These are phyloP conservation scores for Tragelaphus scriptus DNA, from an alignment of 2,113 vertebrate genomes.

Conservation along the genomic window DNA sequence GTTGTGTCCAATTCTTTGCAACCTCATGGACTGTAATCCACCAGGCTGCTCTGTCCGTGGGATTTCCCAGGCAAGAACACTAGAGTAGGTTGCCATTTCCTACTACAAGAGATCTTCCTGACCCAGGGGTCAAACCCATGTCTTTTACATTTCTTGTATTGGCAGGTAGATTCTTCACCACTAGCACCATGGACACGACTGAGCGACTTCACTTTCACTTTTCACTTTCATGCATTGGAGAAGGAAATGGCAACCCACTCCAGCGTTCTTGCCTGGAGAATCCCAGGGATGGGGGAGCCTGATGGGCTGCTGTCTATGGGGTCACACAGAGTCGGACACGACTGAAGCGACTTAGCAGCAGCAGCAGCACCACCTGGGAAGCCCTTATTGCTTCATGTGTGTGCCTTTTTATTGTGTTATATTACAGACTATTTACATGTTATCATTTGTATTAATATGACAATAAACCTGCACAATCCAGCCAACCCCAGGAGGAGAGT, in stretches of 20 bases:
- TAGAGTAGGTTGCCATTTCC: not conserved
- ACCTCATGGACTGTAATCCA: not conserved
- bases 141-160: not conserved
- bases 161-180: not conserved
- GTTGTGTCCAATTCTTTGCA: not conserved
- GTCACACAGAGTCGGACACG: too few relatives aligned
- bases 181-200: not conserved
- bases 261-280: too few relatives aligned
- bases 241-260: too few relatives aligned
- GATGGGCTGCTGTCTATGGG: too few relatives aligned
- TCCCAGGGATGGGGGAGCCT: too few relatives aligned
- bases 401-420: not conserved
- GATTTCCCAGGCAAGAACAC: not conserved
- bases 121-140: not conserved
- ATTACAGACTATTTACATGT: not conserved
- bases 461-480: not conserved
- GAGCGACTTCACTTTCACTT: too few relatives aligned
- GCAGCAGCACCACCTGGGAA: not conserved
- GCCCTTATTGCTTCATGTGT: not conserved
- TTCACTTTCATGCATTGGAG: too few relatives aligned
- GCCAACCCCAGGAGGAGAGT: not conserved
- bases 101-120: not conserved
- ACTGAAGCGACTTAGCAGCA: too few relatives aligned
- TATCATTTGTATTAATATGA: not conserved
- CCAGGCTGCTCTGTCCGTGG: not conserved